Evolutionary conservation across 2,113 vertebrate species (phyloP).

Genomic region (Pyxicephalus adspersus): DNA sequence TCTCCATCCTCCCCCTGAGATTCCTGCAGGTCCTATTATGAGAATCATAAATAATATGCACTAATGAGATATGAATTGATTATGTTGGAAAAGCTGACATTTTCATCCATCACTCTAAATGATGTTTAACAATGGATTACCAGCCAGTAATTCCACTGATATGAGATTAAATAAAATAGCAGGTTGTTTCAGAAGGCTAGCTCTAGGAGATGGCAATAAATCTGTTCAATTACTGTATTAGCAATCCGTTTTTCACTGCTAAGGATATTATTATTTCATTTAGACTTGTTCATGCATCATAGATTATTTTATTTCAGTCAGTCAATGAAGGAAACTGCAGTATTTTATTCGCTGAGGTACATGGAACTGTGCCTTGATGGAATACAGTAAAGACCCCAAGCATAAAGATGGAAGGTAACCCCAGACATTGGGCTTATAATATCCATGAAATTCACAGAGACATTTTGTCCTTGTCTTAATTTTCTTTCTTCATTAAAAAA

Average conservation of each 20-base stretch:
- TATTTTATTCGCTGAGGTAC: constrained; percentile 82
- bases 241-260: constrained; percentile 91
- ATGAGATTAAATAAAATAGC: constrained; percentile 97
- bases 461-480: constrained; percentile 72
- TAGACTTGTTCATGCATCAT: constrained; percentile 93
- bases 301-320: constrained; percentile 94
- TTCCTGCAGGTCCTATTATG: constrained; percentile 84
- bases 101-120: constrained; percentile 95
- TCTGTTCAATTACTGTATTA: constrained; percentile 92
- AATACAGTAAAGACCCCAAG: constrained; percentile 70
- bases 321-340: constrained; percentile 90
- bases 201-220: constrained; percentile 88
- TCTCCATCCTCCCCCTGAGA: constrained; percentile 74
- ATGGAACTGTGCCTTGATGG: constrained; percentile 73
- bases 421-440: constrained; percentile 58
- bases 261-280: constrained; percentile 99
- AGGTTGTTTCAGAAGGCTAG: constrained; percentile 85
- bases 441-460: constrained; percentile 51
- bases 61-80: constrained; percentile 98
- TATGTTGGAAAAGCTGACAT: constrained; percentile 87
- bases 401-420: constrained; percentile 56
- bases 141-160: constrained; percentile 90
- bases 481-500: constrained; percentile 84
- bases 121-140: constrained; percentile 94
- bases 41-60: constrained; percentile 95